Evolutionary conservation across 2,113 vertebrate species (phyloP).

Genomic region (Lycocorax pyrrhopterus): DNA sequence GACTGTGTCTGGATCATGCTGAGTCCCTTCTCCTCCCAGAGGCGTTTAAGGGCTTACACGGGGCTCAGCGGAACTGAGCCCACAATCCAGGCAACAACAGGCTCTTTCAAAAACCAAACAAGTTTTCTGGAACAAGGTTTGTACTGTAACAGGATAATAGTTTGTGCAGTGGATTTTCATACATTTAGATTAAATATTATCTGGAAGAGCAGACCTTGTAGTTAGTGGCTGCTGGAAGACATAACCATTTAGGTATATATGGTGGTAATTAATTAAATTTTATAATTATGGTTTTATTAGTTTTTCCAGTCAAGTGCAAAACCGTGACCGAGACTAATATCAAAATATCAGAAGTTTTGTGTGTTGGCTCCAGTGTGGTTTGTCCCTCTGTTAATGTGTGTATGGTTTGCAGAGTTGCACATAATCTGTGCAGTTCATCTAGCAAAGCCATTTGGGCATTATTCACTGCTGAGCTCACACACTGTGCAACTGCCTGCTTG

Average conservation of each 20-base stretch:
- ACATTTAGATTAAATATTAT: background rate
- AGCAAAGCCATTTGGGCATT: background rate
- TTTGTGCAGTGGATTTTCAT: conserved; percentile 23
- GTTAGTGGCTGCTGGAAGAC: background rate
- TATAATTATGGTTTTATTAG: background rate
- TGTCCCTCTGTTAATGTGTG: background rate
- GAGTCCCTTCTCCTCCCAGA: background rate
- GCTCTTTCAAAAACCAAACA: background rate
- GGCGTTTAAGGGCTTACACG: background rate
- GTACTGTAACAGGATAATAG: background rate
- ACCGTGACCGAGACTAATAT: background rate
- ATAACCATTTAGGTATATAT: background rate
- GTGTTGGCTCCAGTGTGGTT: background rate
- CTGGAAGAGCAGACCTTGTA: background rate
- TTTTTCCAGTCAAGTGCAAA: conserved; percentile 2
- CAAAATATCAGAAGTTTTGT: background rate
- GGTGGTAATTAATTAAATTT: background rate
- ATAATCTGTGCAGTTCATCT: background rate
- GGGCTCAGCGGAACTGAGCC: background rate
- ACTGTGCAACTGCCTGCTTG: accelerated
- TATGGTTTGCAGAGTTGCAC: background rate
- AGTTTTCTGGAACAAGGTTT: conserved; percentile 58
- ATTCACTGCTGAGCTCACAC: accelerated
- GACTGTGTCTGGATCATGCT: background rate
- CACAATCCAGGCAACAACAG: background rate